Percentiles rank a stretch among this genome's conserved stretches.
phyloP scores from a whole-genome alignment of 2,113 vertebrate genomes.

The Gopherus flavomarginatus region DNA sequence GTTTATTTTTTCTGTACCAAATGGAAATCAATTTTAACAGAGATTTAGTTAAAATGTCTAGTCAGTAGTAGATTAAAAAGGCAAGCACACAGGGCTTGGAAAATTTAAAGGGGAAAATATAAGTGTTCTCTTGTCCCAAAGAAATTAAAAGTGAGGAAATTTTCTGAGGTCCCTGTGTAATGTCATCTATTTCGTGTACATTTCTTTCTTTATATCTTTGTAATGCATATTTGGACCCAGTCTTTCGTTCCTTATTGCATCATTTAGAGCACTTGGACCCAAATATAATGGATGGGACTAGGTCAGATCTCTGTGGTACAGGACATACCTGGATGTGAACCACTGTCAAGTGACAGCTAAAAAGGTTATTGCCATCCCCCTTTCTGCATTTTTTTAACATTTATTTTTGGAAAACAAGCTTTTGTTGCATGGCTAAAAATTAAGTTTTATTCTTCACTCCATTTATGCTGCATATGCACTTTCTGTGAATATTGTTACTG shows the following conservation, averaged over 20 bases:
- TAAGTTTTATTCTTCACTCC: not conserved
- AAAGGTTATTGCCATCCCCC: not conserved
- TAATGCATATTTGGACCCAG: not conserved
- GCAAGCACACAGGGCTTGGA: not conserved
- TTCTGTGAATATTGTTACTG: not conserved
- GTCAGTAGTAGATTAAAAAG: not conserved
- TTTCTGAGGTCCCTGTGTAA: not conserved
- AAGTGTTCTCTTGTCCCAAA: not conserved
- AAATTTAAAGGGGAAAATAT: not conserved
- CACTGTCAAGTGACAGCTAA: not conserved
- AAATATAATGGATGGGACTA: not conserved
- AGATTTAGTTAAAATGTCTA: not conserved
- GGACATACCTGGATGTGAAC: not conserved
- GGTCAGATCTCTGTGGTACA: not conserved
- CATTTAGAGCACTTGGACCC: not conserved
- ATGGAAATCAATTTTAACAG: not conserved
- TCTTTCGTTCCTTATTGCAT: not conserved
- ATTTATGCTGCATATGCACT: not conserved
- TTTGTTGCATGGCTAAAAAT: not conserved
- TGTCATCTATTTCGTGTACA: not conserved
- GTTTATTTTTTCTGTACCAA: not conserved
- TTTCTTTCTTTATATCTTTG: not conserved
- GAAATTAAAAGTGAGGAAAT: not conserved
- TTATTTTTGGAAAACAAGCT: not conserved
- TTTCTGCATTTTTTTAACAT: conserved; percentile 24